Evolutionary conservation across 2,797 vertebrate species (phyloP), one percentile per base, ranked within the genome.

Genomic region (Coendou prehensilis): DNA sequence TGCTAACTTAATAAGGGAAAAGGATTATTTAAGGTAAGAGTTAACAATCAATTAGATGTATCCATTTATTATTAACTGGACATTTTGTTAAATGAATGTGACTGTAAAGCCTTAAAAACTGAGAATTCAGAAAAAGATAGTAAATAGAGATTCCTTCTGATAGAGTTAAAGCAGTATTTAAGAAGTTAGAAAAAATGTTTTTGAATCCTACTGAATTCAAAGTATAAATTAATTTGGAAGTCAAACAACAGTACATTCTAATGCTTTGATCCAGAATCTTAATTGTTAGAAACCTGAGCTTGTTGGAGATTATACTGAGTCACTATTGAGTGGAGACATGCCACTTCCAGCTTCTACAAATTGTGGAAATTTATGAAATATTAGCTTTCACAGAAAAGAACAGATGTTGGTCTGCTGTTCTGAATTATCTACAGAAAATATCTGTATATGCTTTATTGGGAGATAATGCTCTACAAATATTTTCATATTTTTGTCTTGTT

Each of bases 361-460:
- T 76, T 93, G 22, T 91, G 76, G 84, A 93, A 97, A 91, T 87
- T 79, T 30, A 76, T 90, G 23, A 81, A 92, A 89, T 73, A 84
- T 28, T 2, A 92, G 30, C 37, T 87, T 76, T 50, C 9, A 50
- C 28, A 83, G 28, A 91, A 90, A 80, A 47, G 45, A 63, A 87
- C 89, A 6, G 15, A 84, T 89, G 5, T 0, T 78, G 30, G 2
- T 41, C 50, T 80, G 9, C 45, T 56, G 3, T 91, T 93, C 47
- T 11, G 52, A 93, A 69, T 41, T 76, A 96, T 84, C 20, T 89
- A 64, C 22, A 95, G 76, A 89, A 96, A 91, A 87, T 64, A 79
- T 69, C 37, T 93, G 10, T 67, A 0, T 69, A 37, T 33, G n/a
- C 67, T 94, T 91, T 81, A 22, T 78, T 80, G 52, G 33, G 15